Conservation (phyloP, 2,797 vertebrate species). For the Gymnopithys bicolor region DNA sequence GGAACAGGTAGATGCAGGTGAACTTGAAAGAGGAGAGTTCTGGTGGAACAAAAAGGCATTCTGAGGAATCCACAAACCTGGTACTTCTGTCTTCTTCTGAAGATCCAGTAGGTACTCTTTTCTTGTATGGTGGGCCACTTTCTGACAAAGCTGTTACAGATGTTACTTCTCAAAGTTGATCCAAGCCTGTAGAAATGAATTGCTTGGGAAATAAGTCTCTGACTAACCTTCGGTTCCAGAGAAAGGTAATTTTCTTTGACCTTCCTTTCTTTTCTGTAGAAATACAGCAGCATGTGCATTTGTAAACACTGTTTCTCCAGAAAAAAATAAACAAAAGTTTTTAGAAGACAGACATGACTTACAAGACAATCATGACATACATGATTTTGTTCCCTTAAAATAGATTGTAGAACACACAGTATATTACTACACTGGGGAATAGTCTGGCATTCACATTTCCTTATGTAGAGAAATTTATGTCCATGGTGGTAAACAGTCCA, state of each 20-base stretch:
- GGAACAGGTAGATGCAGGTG: neutral
- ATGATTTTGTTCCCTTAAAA: neutral
- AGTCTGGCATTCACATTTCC: neutral
- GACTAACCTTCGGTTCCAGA: neutral
- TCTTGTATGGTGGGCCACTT: neutral
- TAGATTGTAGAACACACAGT: neutral
- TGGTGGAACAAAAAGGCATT: neutral
- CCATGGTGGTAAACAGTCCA: neutral
- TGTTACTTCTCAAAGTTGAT: neutral
- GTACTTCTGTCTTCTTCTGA: neutral
- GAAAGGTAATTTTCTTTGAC: neutral
- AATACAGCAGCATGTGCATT: neutral
- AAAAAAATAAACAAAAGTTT: neutral
- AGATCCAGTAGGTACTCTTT: neutral
- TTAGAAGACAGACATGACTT: neutral
- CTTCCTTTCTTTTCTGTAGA: neutral
- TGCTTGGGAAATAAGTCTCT: neutral
- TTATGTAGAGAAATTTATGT: neutral
- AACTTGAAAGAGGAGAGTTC: neutral
- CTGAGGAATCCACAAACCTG: neutral
- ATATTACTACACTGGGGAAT: neutral
- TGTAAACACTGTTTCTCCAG: neutral
- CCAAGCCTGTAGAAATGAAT: neutral
- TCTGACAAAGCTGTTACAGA: neutral
- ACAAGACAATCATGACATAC: neutral